These are phyloP conservation scores for Aurelia aurita DNA, from an alignment of 30 jellyfish, hydroid and myxozoan genomes.

Conservation along the genomic window DNA sequence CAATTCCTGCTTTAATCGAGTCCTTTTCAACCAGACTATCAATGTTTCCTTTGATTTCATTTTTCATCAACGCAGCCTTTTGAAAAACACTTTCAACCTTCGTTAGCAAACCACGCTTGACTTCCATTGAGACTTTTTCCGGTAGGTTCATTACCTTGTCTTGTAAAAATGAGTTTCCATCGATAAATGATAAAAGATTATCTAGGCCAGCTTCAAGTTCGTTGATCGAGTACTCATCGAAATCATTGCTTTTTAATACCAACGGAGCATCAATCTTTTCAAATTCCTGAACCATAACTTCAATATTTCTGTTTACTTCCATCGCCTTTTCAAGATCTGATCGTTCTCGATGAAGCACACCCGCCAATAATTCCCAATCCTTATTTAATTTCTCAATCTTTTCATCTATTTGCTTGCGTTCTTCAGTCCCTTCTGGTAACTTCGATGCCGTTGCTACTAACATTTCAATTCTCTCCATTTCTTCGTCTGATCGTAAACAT, in stretches of 20 bases:
- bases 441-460: constrained; percentile 5
- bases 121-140: not conserved
- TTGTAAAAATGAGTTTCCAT: constrained; percentile 12
- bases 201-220: constrained; percentile 1
- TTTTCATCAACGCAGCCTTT: constrained; percentile 17
- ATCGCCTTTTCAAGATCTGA: constrained; percentile 43
- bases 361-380: constrained; percentile 44
- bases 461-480: constrained; percentile 50
- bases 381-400: constrained; percentile 15
- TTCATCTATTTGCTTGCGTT: constrained; percentile 18
- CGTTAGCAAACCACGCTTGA: constrained; percentile 19
- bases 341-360: constrained; percentile 31
- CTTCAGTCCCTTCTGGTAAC: constrained; percentile 26
- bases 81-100: constrained; percentile 9
- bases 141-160: constrained; percentile 26
- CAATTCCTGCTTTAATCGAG: constrained; percentile 18
- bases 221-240: not conserved
- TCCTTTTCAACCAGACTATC: constrained; percentile 1
- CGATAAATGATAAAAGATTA: constrained; percentile 3
- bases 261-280: constrained; percentile 18
- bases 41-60: not conserved
- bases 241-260: not conserved
- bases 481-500: constrained; percentile 47
- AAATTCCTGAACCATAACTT: constrained; percentile 8
- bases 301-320: constrained; percentile 28